These are phyloP conservation scores for Chionodraco myersi DNA, from an alignment of 2,113 vertebrate genomes.

Conservation along the genomic window DNA sequence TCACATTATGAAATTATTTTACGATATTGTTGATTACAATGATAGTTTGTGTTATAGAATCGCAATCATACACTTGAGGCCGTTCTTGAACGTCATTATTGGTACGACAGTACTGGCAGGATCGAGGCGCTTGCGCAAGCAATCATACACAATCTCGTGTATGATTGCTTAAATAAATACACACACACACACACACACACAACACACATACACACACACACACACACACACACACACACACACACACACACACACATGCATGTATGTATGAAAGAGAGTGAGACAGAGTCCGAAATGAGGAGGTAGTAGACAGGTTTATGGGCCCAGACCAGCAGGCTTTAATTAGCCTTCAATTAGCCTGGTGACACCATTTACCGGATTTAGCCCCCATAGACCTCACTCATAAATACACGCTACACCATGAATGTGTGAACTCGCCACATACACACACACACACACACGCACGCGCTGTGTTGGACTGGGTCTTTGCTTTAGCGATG, in stretches of 20 bases:
- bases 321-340: conserved; percentile 74
- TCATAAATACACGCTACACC: conserved; percentile 59
- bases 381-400: conserved; percentile 58
- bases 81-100: too few species aligned
- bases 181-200: too few species aligned
- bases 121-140: too few species aligned
- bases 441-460: conserved; percentile 16
- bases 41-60: too few species aligned
- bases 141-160: too few species aligned
- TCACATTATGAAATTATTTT: too few species aligned
- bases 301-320: conserved; percentile 74
- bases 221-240: too few species aligned
- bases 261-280: conserved; percentile 2
- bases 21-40: too few species aligned
- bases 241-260: not conserved
- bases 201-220: too few species aligned
- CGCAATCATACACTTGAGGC: too few species aligned
- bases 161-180: too few species aligned
- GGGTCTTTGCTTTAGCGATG: conserved; percentile 54
- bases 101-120: too few species aligned
- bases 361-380: conserved; percentile 83
- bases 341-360: conserved; percentile 82
- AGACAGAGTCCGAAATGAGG: conserved; percentile 42
- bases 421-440: conserved; percentile 53
- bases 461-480: conserved; percentile 24